Conservation (phyloP, 2,888 invertebrate genomes). For the Drosophila ustulata region DNA sequence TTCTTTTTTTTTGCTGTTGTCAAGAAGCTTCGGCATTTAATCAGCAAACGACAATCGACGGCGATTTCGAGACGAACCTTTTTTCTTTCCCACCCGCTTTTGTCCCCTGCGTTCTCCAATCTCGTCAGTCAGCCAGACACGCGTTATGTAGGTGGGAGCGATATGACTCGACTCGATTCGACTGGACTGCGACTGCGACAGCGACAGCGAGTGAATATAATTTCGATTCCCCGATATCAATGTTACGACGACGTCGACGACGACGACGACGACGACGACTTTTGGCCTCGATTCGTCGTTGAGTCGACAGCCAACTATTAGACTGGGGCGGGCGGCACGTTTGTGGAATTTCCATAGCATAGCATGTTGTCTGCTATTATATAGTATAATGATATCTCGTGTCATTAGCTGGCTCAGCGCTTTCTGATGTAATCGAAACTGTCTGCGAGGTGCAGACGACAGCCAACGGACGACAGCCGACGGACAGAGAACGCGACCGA, state of each 20-base stretch:
- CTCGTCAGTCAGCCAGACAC: slow-evolving; percentile 22
- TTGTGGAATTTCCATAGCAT: slow-evolving; percentile 45
- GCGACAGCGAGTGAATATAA: not conserved
- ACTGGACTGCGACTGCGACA: not conserved
- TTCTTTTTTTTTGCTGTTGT: slow-evolving; percentile 43
- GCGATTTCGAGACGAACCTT: slow-evolving; percentile 42
- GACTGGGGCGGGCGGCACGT: slow-evolving; percentile 36
- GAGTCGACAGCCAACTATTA: not conserved
- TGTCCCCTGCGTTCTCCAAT: not conserved
- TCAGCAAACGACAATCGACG: slow-evolving; percentile 51
- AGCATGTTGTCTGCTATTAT: slow-evolving; percentile 35
- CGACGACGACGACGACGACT: slow-evolving; percentile 5
- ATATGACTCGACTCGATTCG: slow-evolving; percentile 12
- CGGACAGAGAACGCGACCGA: not conserved
- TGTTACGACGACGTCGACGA: slow-evolving; percentile 2
- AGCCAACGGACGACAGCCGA: not conserved
- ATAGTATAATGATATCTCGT: slow-evolving; percentile 48
- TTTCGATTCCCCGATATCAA: slow-evolving; percentile 13
- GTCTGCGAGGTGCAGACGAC: slow-evolving; percentile 38
- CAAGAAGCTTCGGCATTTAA: slow-evolving; percentile 56
- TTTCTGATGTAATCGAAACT: slow-evolving; percentile 55
- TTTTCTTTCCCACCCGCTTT: not conserved
- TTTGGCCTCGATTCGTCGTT: slow-evolving; percentile 22
- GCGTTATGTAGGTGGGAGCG: slow-evolving; percentile 17
- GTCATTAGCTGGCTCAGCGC: slow-evolving; percentile 56